Base-by-base conservation (phyloP, 2,888 invertebrate genomes). In the Actias luna region DNA sequence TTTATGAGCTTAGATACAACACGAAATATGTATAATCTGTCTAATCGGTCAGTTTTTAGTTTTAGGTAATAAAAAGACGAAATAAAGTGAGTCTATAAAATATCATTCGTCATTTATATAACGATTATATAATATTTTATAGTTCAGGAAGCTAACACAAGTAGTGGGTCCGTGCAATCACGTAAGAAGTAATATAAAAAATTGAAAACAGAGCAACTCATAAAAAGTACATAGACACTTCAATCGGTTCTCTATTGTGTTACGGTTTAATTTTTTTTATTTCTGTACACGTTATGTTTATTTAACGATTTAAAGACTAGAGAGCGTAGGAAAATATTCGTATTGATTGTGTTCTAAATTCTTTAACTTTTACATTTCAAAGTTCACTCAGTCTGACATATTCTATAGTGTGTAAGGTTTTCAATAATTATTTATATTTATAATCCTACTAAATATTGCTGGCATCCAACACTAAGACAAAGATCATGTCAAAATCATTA, bases 151-250 rank as follows among this genome's bases (percentile, higher is more conserved):
- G 39, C 55, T 59, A 59, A 63, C 33, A 67, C 59, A 66, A 69
- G 22, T 50, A 50, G 46, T 50, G 46, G 10, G 64, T 67, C 55
- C 27, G 61, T 55, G 55, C 64, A 71, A 62, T 74, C 71, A 75
- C 67, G 71, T 75, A 75, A 75, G 64, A 67, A 57, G 39, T 66
- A 67, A 50, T 50, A 62, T 58, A 58, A 42, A 58, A 50, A 60
- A 65, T 59, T 66, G 65, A 65, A 76, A 63, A 65, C 68, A 59
- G 73, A 65, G 61, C 71, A 66, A 62, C 59, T 70, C 70, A 70
- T 74, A 64, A 63, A 65, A 65, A 68, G 67, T 50, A 33, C 50
- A 31, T 39, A n/a, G 52, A 55, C 7, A 55, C 46, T 50, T 50
- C 22, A 8, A 50, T 50, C 25, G 22, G 25, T 50, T 50, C 46